Evolutionary conservation across 2,888 invertebrate genomes (phyloP), one percentile per base, ranked within the genome.

Genomic region (Furcula furcula): DNA sequence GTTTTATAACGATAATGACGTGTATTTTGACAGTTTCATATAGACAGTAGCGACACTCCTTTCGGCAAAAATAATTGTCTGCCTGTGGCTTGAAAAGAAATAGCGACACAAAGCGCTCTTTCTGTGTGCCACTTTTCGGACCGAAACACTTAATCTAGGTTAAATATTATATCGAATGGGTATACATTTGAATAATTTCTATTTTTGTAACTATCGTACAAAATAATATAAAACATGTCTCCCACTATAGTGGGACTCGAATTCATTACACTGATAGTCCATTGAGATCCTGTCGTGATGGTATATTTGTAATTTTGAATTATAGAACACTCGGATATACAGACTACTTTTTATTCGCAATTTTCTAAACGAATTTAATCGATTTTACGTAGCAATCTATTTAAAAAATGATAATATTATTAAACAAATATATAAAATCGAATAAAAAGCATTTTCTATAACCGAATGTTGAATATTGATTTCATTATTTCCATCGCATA

Each of bases 241-340:
- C 65, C 69, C 66, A 70, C 65, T 65, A 47, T 48, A 36, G 43
- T 47, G 52, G 31, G 53, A 62, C 59, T 57, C 55, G n/a, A 70
- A 65, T 57, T 54, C 48, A 54, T 56, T 49, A 46, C 35, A 41
- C 41, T 50, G 53, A 57, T 64, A 65, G 67, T 71, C 73, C 64
- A 65, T 75, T 79, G 82, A 83, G 80, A 83, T 84, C 79, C 74
- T 66, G 65, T 69, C 55, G 66, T 71, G 60, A 63, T 73, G 63
- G 63, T 67, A 45, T 36, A 25, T 45, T 40, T 38, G 36, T 54
- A 62, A 59, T 66, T 69, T 63, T 57, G 54, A 56, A 43, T 46
- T 64, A 54, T 57, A 57, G 49, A 32, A 52, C 53, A 53, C 55
- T 58, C 55, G 38, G 51, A 53, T 41, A 54, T 52, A 63, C 61